A percentile compares a stretch with the other conserved stretches of the same genome.
Evolutionary conservation across 2,888 invertebrate species (phyloP).

Genomic region (Sinohyriopsis cumingii): DNA sequence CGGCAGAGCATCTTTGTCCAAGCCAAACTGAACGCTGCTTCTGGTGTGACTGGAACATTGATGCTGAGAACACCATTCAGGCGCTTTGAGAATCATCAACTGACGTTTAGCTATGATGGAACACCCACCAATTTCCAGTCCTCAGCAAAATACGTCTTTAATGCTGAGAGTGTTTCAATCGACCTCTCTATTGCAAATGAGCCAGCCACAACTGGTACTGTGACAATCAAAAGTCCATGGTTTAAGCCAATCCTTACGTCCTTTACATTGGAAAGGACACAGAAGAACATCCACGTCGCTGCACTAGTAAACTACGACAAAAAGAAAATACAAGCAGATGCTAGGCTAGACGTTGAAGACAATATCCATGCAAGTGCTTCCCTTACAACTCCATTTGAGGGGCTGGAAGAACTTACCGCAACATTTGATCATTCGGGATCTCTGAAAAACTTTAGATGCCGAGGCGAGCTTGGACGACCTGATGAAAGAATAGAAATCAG

Average conservation of each 20-base stretch:
- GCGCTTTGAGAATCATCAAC: slow-evolving; percentile 11
- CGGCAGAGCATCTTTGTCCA: not conserved
- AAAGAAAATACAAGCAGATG: slow-evolving; percentile 11
- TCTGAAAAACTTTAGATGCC: slow-evolving; percentile 15
- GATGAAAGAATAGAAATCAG: slow-evolving; percentile 22
- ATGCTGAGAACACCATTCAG: slow-evolving; percentile 25
- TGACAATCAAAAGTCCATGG: too few species aligned
- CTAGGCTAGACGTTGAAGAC: slow-evolving; percentile 3
- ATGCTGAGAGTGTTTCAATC: not conserved
- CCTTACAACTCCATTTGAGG: slow-evolving; percentile 38
- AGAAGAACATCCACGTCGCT: slow-evolving; percentile 14
- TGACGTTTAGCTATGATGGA: slow-evolving; percentile 9
- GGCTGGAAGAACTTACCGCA: slow-evolving; percentile 27
- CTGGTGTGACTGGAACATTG: slow-evolving; percentile 22
- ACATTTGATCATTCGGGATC: slow-evolving; percentile 34
- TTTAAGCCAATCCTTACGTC: too few species aligned
- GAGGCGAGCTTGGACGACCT: slow-evolving; percentile 16
- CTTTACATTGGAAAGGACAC: too few species aligned
- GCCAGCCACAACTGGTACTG: too few species aligned
- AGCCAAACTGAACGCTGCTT: slow-evolving; percentile 4
- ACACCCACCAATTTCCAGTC: slow-evolving; percentile 15
- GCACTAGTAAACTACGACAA: slow-evolving; percentile 12
- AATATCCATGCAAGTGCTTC: slow-evolving; percentile 23
- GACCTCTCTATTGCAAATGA: too few species aligned
- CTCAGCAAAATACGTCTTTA: slow-evolving; percentile 10